Base-by-base conservation (phyloP, 92 coral and sea anemone genomes). In the Zoanthus sansibaricus region DNA sequence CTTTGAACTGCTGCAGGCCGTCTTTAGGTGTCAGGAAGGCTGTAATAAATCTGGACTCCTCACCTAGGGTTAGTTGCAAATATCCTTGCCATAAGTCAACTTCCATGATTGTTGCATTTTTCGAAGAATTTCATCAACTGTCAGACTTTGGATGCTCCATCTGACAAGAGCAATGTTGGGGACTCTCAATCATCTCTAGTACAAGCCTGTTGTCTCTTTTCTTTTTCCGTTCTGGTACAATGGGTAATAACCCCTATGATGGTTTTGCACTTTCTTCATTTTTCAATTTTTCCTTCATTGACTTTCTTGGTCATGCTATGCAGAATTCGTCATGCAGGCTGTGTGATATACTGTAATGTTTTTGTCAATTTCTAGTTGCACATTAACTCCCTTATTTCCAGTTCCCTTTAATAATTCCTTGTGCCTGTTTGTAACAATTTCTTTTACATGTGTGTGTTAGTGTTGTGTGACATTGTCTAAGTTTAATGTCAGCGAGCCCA, bases 21-120 rank as follows among this genome's bases (percentile, higher is more conserved):
- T 82, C 88, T 5, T 76, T 79, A 10, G 91, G 78, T 13, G 86
- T 72, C 1, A 76, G 45, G 58, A 90, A 83, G 17, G 89, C 91
- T 48, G 93, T 89, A 61, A 87, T 92, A 25, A 83, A 71, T 3
- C 95, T 33, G 32, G 93, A 89, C 51, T 92, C 91, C 66, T 92
- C 84, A 12, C 92, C 92, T 32, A 89, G 56, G 17, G 87, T 92
- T n/a, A 88, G 14, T 68, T 76, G 86, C 21, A 89, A 68, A 37
- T 89, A 92, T 2, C 89, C 89, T 71, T 87, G 91, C 0, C 91
- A 83, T 54, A 92, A 76, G 70, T 86, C 91, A 0, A 77, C 92
- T 66, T 89, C 91, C 1, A 89, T 75, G 91, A 88, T 52, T 91
- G 88, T 69, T 92, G 85, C 90, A 83, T 87, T 68, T 87, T 7